Evolutionary conservation across 2,888 invertebrate genomes (phyloP).

Genomic region (Eristalis arbustorum): DNA sequence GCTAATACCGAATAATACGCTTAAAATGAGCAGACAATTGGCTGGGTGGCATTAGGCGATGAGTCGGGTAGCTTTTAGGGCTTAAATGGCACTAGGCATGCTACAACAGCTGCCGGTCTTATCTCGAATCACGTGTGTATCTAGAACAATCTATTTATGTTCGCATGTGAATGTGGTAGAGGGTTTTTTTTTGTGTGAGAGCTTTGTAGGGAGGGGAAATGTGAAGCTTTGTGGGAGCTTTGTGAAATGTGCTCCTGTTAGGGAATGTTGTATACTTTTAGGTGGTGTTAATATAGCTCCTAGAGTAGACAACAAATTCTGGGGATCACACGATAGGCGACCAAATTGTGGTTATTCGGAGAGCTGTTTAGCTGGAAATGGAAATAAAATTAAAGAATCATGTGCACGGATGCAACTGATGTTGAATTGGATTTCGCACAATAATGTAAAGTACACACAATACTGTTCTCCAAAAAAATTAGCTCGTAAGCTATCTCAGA

Average conservation of each 20-base stretch:
- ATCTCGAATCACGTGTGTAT: constrained; percentile 40
- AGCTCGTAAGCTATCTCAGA: too few relatives aligned
- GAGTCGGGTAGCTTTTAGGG: constrained; percentile 12
- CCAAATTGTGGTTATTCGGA: too few relatives aligned
- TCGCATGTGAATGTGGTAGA: neutral
- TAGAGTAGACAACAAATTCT: neutral
- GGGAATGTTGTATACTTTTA: neutral
- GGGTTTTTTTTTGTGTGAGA: neutral
- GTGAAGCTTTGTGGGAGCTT: neutral
- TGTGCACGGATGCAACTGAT: too few relatives aligned
- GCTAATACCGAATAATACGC: constrained; percentile 46
- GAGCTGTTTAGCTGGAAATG: too few relatives aligned
- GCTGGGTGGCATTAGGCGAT: constrained; percentile 10
- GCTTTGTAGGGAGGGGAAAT: neutral
- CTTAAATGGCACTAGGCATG: neutral
- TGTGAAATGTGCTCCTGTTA: too few relatives aligned
- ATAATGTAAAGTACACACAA: too few relatives aligned
- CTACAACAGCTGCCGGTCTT: neutral
- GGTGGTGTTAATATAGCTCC: neutral
- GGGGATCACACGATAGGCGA: too few relatives aligned
- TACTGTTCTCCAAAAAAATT: too few relatives aligned
- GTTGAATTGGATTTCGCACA: too few relatives aligned
- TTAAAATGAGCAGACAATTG: constrained; percentile 17
- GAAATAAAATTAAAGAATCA: too few relatives aligned
- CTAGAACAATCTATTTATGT: constrained; percentile 30